Percentiles rank a stretch among this genome's conserved stretches.
Evolutionary conservation across 2,797 vertebrate genomes (phyloP).

Genomic region (Bradypus variegatus): DNA sequence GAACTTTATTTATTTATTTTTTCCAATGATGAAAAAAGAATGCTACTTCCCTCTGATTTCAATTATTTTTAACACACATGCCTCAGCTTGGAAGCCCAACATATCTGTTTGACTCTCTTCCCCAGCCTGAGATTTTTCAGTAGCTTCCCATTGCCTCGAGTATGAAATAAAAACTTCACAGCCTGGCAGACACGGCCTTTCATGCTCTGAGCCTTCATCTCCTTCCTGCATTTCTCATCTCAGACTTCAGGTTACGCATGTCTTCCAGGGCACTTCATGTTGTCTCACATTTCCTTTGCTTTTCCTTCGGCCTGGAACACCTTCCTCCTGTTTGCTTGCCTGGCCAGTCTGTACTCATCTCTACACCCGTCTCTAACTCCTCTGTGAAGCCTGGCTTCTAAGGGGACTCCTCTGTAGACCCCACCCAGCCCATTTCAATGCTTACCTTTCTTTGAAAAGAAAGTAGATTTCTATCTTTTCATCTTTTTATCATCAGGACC

Average conservation of each 20-base stretch:
- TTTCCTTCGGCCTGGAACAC: background rate
- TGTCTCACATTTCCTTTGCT: background rate
- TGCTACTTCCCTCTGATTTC: conserved; percentile 49
- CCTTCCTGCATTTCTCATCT: background rate
- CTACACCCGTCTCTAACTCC: background rate
- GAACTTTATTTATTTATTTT: conserved; percentile 30
- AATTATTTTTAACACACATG: conserved; percentile 43
- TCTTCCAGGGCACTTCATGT: background rate
- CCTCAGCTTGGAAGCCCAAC: conserved; percentile 9
- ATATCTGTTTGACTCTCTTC: background rate
- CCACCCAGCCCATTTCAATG: background rate
- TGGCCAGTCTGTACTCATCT: background rate
- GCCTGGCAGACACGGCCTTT: too few relatives aligned
- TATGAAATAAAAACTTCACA: background rate
- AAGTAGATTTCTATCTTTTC: background rate
- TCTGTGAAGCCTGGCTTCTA: background rate
- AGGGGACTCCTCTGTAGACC: background rate
- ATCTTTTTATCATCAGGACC: background rate
- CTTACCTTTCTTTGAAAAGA: background rate
- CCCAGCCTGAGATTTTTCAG: background rate
- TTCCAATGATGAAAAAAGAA: conserved; percentile 43
- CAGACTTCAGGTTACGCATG: background rate
- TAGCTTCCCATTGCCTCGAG: background rate
- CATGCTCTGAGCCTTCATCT: background rate
- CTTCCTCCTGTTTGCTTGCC: background rate